These are phyloP conservation scores for Thalassarche chlororhynchos DNA, from an alignment of 2,113 vertebrate genomes.

Conservation along the genomic window DNA sequence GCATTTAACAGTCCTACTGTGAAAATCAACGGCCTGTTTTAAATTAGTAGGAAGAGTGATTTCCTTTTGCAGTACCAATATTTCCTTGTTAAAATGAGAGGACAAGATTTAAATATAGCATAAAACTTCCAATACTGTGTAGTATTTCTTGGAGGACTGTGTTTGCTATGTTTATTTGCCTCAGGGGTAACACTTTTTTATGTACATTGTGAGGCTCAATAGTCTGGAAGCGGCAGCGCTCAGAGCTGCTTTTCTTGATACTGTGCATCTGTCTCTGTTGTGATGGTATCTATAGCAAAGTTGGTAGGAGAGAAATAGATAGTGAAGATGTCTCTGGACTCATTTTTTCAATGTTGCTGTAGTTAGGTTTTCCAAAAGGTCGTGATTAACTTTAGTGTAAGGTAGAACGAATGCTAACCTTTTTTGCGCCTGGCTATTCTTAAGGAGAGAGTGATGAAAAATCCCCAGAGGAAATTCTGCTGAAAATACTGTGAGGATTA, in stretches of 20 bases:
- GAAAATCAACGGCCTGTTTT: slow-evolving; percentile 21
- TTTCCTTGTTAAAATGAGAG: slow-evolving; percentile 42
- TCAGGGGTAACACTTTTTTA: slow-evolving; percentile 69
- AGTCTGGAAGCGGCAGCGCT: slow-evolving; percentile 59
- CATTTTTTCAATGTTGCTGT: background rate
- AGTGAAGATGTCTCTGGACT: slow-evolving; percentile 35
- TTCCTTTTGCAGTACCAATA: slow-evolving; percentile 23
- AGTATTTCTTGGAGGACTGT: slow-evolving; percentile 56
- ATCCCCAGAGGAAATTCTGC: background rate
- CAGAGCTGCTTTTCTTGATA: slow-evolving; percentile 63
- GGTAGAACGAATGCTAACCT: background rate
- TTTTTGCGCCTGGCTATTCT: background rate
- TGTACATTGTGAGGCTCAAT: slow-evolving; percentile 65
- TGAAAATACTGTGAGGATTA: background rate
- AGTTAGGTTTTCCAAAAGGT: background rate
- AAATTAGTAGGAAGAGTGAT: slow-evolving; percentile 15
- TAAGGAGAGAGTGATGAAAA: background rate
- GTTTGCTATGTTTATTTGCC: slow-evolving; percentile 62
- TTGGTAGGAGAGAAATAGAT: slow-evolving; percentile 38
- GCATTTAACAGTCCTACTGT: background rate
- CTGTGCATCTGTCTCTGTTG: slow-evolving; percentile 65
- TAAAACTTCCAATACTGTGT: slow-evolving; percentile 26
- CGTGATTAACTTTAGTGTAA: background rate
- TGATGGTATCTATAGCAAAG: slow-evolving; percentile 55
- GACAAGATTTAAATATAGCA: slow-evolving; percentile 51